phyloP scores from a whole-genome alignment of 2,113 vertebrate genomes.

The Myocastor coypus region DNA sequence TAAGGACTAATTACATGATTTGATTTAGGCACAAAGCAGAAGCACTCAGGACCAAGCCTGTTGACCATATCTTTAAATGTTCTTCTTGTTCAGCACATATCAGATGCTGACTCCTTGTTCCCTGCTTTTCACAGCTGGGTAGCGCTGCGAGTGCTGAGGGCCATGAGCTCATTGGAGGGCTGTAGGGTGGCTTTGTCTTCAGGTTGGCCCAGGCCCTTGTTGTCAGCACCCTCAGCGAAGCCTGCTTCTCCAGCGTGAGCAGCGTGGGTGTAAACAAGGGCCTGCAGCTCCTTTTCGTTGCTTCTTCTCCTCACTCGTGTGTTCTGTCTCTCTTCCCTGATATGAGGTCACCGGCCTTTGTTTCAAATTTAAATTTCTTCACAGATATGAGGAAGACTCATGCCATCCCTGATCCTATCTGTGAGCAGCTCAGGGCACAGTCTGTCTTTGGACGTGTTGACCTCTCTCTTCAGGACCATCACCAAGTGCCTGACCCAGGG shows the following conservation, averaged over 20 bases:
- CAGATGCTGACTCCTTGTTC: conserved; percentile 25
- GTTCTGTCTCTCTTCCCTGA: conserved; percentile 47
- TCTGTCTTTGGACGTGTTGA: conserved; percentile 66
- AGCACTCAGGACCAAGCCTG: conserved; percentile 59
- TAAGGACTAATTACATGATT: conserved; percentile 23
- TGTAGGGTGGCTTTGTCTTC: conserved; percentile 39
- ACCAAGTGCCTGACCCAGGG: neutral
- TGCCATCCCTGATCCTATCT: conserved; percentile 63
- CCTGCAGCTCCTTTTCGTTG: conserved; percentile 40
- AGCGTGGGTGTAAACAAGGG: conserved; percentile 46
- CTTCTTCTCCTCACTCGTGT: conserved; percentile 57
- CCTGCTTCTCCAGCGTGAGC: conserved; percentile 54
- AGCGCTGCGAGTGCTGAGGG: conserved; percentile 54
- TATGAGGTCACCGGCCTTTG: conserved; percentile 62
- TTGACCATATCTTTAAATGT: conserved; percentile 45
- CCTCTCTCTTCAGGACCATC: conserved; percentile 56
- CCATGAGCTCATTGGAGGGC: neutral
- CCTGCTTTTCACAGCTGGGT: conserved; percentile 53
- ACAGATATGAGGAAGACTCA: conserved; percentile 74
- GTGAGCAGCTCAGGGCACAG: conserved; percentile 51
- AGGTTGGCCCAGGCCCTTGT: conserved; percentile 16
- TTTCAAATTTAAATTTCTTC: conserved; percentile 74
- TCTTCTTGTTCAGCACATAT: conserved; percentile 51
- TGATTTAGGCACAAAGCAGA: conserved; percentile 45
- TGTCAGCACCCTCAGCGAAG: conserved; percentile 57